Conservation (phyloP, 2,113 vertebrate species). For the Anhinga rufa region DNA sequence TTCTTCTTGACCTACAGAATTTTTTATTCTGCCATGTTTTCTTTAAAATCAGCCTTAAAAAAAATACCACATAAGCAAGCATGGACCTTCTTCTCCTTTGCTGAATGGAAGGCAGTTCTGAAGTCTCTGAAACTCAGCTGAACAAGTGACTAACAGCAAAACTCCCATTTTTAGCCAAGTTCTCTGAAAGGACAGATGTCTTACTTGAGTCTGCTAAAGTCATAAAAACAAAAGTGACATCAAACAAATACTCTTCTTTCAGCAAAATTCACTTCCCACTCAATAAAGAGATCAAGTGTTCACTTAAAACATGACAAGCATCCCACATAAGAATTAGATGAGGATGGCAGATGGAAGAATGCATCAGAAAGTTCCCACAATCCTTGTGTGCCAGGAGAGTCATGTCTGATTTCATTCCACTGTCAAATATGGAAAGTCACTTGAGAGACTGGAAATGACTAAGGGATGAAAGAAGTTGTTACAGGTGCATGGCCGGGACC, state of each 20-base stretch:
- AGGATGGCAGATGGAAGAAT: background rate
- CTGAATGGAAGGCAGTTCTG: background rate
- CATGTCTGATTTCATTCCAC: background rate
- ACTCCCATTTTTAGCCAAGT: background rate
- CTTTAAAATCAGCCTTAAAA: background rate
- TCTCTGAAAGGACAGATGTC: background rate
- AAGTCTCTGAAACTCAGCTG: background rate
- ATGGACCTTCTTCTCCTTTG: background rate
- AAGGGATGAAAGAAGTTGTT: background rate
- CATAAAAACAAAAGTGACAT: background rate
- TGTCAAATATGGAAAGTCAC: background rate
- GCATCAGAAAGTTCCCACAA: background rate
- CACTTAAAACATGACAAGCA: background rate
- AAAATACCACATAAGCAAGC: background rate
- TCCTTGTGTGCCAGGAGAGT: background rate
- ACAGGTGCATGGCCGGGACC: fast-evolving
- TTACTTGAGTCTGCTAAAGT: background rate
- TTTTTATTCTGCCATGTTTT: background rate
- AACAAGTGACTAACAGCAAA: background rate
- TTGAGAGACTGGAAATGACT: background rate
- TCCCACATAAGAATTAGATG: background rate
- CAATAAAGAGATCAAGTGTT: background rate
- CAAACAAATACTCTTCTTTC: background rate
- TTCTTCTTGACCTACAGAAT: background rate
- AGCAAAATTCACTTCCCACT: background rate